Evolutionary conservation across 2,888 invertebrate genomes (phyloP).

Genomic region (Synanthedon vespiformis): DNA sequence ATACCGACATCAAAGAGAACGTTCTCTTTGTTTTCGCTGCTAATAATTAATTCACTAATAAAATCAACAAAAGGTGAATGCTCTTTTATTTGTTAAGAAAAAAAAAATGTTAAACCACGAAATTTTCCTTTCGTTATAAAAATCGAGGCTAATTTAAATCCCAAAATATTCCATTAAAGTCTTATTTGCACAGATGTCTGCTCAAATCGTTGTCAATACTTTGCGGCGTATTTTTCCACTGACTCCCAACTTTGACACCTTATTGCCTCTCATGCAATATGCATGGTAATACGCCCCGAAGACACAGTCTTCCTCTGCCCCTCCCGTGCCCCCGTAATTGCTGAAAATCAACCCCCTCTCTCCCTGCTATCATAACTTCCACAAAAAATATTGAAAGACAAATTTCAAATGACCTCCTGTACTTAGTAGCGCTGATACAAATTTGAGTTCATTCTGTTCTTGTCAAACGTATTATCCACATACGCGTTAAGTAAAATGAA

Average conservation of each 20-base stretch:
- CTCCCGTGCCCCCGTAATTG: slow-evolving; percentile 32
- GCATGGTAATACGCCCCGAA: slow-evolving; percentile 47
- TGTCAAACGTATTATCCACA: slow-evolving; percentile 2
- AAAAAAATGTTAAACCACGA: no score
- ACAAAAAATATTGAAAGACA: slow-evolving; percentile 6
- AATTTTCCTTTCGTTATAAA: no score
- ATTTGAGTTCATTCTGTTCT: background rate
- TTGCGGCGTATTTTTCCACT: slow-evolving; percentile 21
- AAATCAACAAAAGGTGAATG: no score
- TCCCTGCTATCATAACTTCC: slow-evolving; percentile 16
- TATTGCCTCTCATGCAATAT: slow-evolving; percentile 59
- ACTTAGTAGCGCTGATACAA: background rate
- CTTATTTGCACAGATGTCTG: slow-evolving; percentile 8
- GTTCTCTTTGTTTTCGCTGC: no score
- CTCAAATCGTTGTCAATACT: slow-evolving; percentile 6
- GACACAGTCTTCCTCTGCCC: slow-evolving; percentile 21
- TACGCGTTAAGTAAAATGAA: slow-evolving; percentile 10
- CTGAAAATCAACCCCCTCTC: slow-evolving; percentile 29
- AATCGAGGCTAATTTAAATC: slow-evolving; percentile 1
- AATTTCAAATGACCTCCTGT: background rate
- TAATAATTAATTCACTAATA: no score
- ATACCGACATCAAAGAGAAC: no score
- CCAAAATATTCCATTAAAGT: slow-evolving; percentile 2
- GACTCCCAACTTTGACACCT: slow-evolving; percentile 41
- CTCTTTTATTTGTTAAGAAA: no score